Evolutionary conservation across 2,888 invertebrate species (phyloP), one percentile per base, ranked within the genome.

Genomic region (Leptarthrus brevirostris): DNA sequence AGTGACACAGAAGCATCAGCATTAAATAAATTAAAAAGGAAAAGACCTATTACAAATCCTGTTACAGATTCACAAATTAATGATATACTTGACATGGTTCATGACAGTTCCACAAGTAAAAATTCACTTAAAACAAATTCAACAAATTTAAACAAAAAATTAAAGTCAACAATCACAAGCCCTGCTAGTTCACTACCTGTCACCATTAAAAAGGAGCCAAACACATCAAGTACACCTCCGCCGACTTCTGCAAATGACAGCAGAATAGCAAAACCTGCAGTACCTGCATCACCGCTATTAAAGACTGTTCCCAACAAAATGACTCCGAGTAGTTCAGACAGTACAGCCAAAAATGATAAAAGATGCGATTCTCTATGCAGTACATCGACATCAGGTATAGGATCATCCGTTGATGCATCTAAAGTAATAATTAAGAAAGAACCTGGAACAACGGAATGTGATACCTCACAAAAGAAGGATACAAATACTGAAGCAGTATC

Each of bases 51-150:
- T 18, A 34, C 61, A 5, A 36, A 14, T 22, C 34, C 69, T 2
- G 75, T 75, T 1, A 74, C 75, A 2, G 74, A 75, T 56, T 75
- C 75, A 1, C 71, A 74, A 47, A 75, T 74, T 34, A 52, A 75
- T 49, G 66, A 75, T 56, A 74, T 75, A 26, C 52, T 75, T 10
- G 72, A 71, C 8, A 22, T 74, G n/a, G 74, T 74, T 0, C 73
- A 75, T 71, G 73, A 75, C 22, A 72, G 61, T 34, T 2, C 58
- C 1, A n/a, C 34, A 34, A 30, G 5, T 5, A 54, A n/a, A 10
- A 54, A 54, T 6, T 26, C 30, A 10, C 2, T 20, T 34, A 61
- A 34, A 61, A 5, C 36, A 16, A 61, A 26, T 30, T 16, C 40
- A 26, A 12, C 26, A 5, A 47, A 47, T 47, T 12, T 14, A n/a